Evolutionary conservation across 2,888 invertebrate genomes (phyloP).

Genomic region (Drosophila lacicola): DNA sequence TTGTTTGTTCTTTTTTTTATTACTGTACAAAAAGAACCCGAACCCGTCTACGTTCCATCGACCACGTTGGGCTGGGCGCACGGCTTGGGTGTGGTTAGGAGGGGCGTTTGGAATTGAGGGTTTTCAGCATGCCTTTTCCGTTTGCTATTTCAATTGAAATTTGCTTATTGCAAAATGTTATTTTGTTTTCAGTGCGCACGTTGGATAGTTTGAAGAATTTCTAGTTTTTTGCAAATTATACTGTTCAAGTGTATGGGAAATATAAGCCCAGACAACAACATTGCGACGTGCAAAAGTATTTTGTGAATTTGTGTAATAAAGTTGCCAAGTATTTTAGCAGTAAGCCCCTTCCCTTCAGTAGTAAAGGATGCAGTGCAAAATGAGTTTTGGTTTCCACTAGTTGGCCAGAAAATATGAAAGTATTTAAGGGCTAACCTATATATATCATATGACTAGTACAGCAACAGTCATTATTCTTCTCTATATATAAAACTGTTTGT

Average conservation of each 20-base stretch:
- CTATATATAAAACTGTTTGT: too few species aligned
- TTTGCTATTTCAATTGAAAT: constrained; percentile 77
- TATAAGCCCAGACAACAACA: constrained; percentile 55
- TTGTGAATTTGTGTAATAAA: constrained; percentile 73
- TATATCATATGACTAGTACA: constrained; percentile 1
- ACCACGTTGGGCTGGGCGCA: constrained; percentile 22
- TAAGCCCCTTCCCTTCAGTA: not conserved
- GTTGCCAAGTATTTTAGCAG: constrained; percentile 51
- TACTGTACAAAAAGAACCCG: constrained; percentile 24
- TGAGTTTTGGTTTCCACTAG: not conserved
- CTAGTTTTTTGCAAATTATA: constrained; percentile 26
- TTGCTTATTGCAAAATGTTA: constrained; percentile 75
- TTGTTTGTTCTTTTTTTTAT: not conserved
- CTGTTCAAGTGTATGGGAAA: constrained; percentile 32
- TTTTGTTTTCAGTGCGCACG: constrained; percentile 50
- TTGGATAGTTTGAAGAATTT: constrained; percentile 64
- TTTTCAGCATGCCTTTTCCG: constrained; percentile 57
- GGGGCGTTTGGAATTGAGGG: not conserved
- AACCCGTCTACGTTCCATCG: constrained; percentile 32
- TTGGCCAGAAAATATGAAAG: constrained; percentile 12
- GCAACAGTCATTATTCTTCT: too few species aligned
- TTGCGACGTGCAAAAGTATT: constrained; percentile 61
- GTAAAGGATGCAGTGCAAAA: constrained; percentile 1
- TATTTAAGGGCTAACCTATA: constrained; percentile 17
- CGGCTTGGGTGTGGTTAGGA: constrained; percentile 11